Base-by-base conservation (phyloP, 2,888 invertebrate species). In the Chironomus tentans region DNA sequence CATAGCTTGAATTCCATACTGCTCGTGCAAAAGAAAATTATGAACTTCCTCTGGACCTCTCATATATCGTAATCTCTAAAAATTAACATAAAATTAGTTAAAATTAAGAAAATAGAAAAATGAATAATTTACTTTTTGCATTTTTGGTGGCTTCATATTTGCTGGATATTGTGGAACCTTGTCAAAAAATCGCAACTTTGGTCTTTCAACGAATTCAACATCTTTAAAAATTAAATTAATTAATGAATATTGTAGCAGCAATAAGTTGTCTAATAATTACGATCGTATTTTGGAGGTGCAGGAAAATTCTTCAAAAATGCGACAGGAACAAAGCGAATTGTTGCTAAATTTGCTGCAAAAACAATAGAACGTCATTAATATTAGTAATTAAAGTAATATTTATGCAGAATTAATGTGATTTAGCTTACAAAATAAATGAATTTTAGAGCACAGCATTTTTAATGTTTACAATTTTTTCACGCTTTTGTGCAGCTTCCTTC, bases 21-120 rank as follows among this genome's bases (percentile, higher is more conserved):
- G 98, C 81, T 93, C 91, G 80, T 97, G 91, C 77, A 94, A 87
- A 12, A 99, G 85, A 74, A 88, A 88, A 79, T 92, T 98, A 80
- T 98, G 97, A 24, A 95, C 82, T 4, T 82, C 78, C 84, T 98
- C 98, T 0, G 97, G 96, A 0, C 98, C 98, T 81, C 97, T 86
- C 92, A 97, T 95, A 56, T 91, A 88, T n/a, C 87, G 86, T 2
- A 96, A 84, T 74, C 88, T 87, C 56, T 56, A 56, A 56, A 56
- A 56, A 24, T 24, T 24, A 24, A 24, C 22, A 24, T 24, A n/a
- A n/a, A n/a, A n/a, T n/a, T n/a, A n/a, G n/a, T n/a, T n/a, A n/a
- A n/a, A n/a, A n/a, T n/a, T n/a, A n/a, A n/a, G n/a, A n/a, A n/a
- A n/a, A n/a, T n/a, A n/a, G n/a, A n/a, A n/a, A n/a, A n/a, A n/a